Evolutionary conservation across 2,797 vertebrate genomes (phyloP).

Genomic region (Rousettus madagascariensis): DNA sequence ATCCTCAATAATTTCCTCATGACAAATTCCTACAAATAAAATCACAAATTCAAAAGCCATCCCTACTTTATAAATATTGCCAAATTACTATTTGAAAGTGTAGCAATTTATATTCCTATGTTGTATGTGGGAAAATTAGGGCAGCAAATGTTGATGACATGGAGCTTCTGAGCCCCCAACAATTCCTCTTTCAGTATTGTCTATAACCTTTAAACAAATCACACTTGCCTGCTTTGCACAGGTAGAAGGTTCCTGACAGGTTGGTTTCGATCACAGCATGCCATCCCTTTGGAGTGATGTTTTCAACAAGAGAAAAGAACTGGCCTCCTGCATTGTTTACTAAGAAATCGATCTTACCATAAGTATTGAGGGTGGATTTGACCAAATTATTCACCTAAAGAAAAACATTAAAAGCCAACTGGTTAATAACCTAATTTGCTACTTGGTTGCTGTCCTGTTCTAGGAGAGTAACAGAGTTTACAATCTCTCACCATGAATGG

Average conservation of each 20-base stretch:
- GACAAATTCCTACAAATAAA: not conserved
- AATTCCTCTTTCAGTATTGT: not conserved
- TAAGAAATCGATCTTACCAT: slow-evolving; percentile 92
- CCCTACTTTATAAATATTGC: not conserved
- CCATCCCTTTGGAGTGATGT: slow-evolving; percentile 93
- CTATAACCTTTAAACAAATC: not conserved
- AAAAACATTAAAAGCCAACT: slow-evolving; percentile 20
- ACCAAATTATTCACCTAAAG: slow-evolving; percentile 92
- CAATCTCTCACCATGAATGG: not conserved
- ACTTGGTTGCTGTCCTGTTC: not conserved
- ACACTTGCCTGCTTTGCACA: slow-evolving; percentile 92
- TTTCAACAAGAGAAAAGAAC: slow-evolving; percentile 87
- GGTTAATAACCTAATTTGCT: not conserved
- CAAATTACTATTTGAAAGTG: not conserved
- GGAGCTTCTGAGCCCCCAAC: not conserved
- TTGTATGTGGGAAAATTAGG: not conserved
- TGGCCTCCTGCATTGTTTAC: slow-evolving; percentile 98
- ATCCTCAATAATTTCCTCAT: not conserved
- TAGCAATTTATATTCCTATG: not conserved
- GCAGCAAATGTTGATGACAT: not conserved
- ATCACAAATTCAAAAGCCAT: not conserved
- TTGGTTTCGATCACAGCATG: slow-evolving; percentile 97
- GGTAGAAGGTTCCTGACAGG: slow-evolving; percentile 95
- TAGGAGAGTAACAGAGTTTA: not conserved
- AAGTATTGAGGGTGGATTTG: slow-evolving; percentile 86